Evolutionary conservation across 2,888 invertebrate genomes (phyloP).

Genomic region (Hemaris fuciformis): DNA sequence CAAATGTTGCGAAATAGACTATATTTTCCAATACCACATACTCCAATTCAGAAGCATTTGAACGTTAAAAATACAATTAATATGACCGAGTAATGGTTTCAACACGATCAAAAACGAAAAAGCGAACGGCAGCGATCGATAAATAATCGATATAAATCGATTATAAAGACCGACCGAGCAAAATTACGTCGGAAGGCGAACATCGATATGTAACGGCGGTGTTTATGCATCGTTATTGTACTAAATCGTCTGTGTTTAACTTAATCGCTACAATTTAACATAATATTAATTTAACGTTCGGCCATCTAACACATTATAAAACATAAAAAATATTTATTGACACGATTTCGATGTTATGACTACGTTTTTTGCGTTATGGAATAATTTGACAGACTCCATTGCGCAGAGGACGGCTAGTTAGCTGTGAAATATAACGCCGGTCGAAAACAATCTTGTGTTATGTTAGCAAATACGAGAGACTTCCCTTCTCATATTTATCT

Average conservation of each 20-base stretch:
- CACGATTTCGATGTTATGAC: neutral
- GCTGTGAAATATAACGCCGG: too few relatives aligned
- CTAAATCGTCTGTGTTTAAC: constrained; percentile 36
- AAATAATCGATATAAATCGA: neutral
- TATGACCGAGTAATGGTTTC: neutral
- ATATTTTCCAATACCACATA: neutral
- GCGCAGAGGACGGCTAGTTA: too few relatives aligned
- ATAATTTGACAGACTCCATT: neutral
- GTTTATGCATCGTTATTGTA: constrained; percentile 22
- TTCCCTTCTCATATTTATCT: too few relatives aligned
- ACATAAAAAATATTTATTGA: constrained; percentile 9
- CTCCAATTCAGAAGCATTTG: neutral
- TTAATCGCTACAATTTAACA: constrained; percentile 36
- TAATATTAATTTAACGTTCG: constrained; percentile 37
- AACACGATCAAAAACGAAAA: neutral
- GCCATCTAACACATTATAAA: constrained; percentile 37
- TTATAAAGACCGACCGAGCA: neutral
- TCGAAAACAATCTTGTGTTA: too few relatives aligned
- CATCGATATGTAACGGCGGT: neutral
- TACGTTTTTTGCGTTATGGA: neutral
- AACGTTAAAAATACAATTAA: neutral
- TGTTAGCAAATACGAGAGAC: too few relatives aligned
- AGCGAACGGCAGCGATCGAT: neutral
- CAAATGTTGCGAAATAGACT: neutral
- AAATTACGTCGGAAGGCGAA: neutral